Evolutionary conservation across 2,113 vertebrate species (phyloP), one percentile per base, ranked within the genome.

Genomic region (Colaptes auratus): DNA sequence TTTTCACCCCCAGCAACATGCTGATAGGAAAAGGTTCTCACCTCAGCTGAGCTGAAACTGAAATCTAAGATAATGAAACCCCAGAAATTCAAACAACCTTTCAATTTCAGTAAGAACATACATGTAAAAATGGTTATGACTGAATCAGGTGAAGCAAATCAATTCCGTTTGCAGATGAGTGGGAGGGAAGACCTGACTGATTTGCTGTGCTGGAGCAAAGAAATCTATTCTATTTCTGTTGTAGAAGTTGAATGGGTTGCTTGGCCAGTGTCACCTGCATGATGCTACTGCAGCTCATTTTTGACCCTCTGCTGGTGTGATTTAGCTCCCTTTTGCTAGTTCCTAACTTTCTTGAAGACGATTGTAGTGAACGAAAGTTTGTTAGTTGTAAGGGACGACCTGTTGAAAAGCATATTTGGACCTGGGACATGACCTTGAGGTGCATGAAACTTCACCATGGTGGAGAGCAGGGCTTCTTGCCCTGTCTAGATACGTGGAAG

Each of bases 151-250:
- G 48, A 79, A 66, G 30, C 72, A 31, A 81, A 50, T 5, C 25
- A 74, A 42, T 31, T 56, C 56, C 35, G 70, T 91, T 95, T 31
- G n/a, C 46, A 44, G 56, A 39, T 56, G 52, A 42, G 27, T 46
- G 39, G 63, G 72, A 20, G 12, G 24, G 10, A 8, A 23, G 10
- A 23, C 23, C 20, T 0, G 10, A 25, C 6, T 82, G 15, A 50
- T 61, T 61, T 72, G 30, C 33, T 78, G 16, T 76, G 30, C n/a
- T 71, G 36, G 50, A 4, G 0, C 50, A 69, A 70, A 64, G 31
- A 18, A 44, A 20, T 28, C 23, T 83, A 0, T 27, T 80, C 19
- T 66, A 0, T 25, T 36, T 36, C 27, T 42, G 0, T 18, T n/a
- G 82, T 24, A 10, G 27, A 13, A 14, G 13, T 21, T 75, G 75